These are phyloP conservation scores for Malurus leucopterus DNA, from an alignment of 2,797 vertebrate species.

Conservation along the genomic window DNA sequence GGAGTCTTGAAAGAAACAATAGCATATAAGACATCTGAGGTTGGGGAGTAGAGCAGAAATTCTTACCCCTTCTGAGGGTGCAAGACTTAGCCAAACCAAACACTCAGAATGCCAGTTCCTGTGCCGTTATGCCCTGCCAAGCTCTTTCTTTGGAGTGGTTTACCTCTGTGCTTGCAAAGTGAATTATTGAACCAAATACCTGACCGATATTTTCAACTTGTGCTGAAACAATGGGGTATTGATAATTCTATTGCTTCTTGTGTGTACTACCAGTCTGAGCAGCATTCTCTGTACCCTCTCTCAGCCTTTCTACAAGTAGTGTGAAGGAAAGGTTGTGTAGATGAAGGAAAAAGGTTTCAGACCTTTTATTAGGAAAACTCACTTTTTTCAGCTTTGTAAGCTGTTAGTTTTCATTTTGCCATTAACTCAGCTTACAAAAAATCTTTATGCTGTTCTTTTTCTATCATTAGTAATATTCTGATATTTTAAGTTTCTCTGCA, in stretches of 20 bases:
- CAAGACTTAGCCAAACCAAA: constrained; percentile 33
- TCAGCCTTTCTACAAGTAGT: not conserved
- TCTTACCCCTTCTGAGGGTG: not conserved
- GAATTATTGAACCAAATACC: not conserved
- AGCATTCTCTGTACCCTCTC: not conserved
- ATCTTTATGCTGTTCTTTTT: not conserved
- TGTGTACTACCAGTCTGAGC: not conserved
- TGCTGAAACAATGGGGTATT: not conserved
- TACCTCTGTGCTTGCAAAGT: not conserved
- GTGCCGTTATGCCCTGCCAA: not conserved
- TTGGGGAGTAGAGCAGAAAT: not conserved
- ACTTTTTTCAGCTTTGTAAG: not conserved
- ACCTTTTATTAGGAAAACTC: not conserved
- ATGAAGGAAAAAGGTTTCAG: not conserved
- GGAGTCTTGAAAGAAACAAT: constrained; percentile 15
- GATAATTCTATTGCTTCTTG: not conserved
- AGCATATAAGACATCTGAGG: not conserved
- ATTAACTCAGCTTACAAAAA: not conserved
- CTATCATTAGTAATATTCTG: not conserved
- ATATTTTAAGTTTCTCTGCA: not conserved
- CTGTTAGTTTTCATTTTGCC: not conserved
- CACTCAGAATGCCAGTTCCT: not conserved
- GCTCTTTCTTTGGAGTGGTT: not conserved
- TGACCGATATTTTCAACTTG: not conserved
- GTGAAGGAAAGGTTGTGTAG: not conserved